These are phyloP conservation scores for Athene cunicularia DNA, from an alignment of 2,113 vertebrate genomes.

Conservation along the genomic window DNA sequence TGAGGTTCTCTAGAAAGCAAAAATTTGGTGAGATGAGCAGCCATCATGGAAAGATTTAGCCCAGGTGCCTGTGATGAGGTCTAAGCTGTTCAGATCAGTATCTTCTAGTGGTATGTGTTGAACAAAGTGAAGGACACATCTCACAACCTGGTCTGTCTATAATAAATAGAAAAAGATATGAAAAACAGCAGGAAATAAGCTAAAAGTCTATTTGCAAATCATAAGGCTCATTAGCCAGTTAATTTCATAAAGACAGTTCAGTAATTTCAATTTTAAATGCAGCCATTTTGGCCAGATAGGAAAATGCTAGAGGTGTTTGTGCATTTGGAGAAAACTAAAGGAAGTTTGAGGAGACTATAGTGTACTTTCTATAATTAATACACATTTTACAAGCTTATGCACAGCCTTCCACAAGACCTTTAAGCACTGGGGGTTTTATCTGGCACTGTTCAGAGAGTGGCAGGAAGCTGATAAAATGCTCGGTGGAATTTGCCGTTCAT, in stretches of 20 bases:
- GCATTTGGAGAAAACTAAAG: background rate
- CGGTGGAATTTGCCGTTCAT: constrained; percentile 70
- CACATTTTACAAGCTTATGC: constrained; percentile 54
- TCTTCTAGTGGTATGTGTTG: background rate
- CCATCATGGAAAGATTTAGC: background rate
- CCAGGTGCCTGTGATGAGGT: background rate
- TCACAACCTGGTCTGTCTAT: background rate
- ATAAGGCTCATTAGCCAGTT: background rate
- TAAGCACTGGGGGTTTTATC: constrained; percentile 60
- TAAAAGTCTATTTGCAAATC: constrained; percentile 15
- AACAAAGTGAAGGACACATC: background rate
- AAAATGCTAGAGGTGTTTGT: background rate
- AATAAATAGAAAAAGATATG: background rate
- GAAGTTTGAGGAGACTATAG: constrained; percentile 12
- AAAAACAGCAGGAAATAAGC: background rate
- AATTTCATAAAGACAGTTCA: background rate
- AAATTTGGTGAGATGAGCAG: background rate
- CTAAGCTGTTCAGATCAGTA: background rate
- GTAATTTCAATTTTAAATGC: background rate
- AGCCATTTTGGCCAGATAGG: background rate
- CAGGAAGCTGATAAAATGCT: constrained; percentile 76
- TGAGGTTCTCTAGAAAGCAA: background rate
- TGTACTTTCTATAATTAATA: constrained; percentile 67
- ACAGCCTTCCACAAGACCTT: constrained; percentile 67
- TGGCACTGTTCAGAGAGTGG: constrained; percentile 53